Conservation (phyloP, 2,797 vertebrate species). For the Eremophila alpestris region DNA sequence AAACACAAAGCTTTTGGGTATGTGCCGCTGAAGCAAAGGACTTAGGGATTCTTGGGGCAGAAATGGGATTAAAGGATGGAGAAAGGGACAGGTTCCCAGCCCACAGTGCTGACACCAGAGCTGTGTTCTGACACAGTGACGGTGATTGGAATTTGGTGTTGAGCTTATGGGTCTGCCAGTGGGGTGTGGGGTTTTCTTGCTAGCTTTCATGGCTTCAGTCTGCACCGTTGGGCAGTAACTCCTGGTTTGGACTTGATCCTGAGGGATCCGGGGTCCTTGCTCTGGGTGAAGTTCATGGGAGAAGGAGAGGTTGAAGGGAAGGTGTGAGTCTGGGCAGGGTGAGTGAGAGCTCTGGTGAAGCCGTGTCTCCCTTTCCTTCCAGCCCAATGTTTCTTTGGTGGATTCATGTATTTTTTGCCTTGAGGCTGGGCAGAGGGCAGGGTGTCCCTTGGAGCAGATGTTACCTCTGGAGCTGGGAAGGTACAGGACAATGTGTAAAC, state of each 20-base stretch:
- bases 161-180: background rate
- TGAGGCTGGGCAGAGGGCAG: background rate
- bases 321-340: background rate
- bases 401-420: background rate
- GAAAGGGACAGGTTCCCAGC: background rate
- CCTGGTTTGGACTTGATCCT: background rate
- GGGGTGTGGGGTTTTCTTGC: background rate
- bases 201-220: background rate
- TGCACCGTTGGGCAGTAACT: fast-evolving
- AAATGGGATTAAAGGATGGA: background rate
- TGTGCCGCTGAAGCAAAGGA: background rate
- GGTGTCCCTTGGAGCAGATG: background rate
- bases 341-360: background rate
- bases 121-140: too few relatives aligned
- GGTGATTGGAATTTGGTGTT: fast-evolving
- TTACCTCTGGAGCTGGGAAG: background rate
- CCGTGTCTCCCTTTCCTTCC: background rate
- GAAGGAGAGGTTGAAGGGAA: background rate
- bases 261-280: background rate
- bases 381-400: background rate
- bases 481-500: background rate
- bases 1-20: background rate
- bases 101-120: fast-evolving
- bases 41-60: background rate
- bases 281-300: background rate